These are phyloP conservation scores for Nyctalus aviator DNA, from an alignment of 2,797 vertebrate species.

Conservation along the genomic window DNA sequence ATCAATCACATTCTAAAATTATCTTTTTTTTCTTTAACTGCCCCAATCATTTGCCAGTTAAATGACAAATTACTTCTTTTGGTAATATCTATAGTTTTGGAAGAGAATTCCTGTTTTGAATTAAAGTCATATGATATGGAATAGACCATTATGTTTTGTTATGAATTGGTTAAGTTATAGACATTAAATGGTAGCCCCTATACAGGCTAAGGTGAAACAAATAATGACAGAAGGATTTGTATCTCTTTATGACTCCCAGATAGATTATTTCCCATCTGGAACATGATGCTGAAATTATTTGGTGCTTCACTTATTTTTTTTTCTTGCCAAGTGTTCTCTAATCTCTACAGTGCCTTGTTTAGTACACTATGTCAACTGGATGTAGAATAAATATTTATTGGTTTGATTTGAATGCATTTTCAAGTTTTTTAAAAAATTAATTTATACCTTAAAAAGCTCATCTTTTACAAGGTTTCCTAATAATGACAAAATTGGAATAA, in stretches of 20 bases:
- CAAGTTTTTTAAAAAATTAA: too few species aligned
- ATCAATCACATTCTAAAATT: constrained; percentile 20
- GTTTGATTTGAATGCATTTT: background rate
- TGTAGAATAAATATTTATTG: constrained; percentile 9
- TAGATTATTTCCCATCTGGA: background rate
- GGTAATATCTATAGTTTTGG: constrained; percentile 7
- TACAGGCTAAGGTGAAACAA: background rate
- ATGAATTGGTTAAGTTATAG: background rate
- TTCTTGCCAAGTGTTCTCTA: background rate
- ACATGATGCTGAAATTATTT: constrained; percentile 32
- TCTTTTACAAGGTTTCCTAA: too few species aligned
- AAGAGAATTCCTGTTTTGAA: background rate
- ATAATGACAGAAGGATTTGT: constrained; percentile 9
- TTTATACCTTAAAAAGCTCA: too few species aligned
- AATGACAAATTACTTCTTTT: background rate
- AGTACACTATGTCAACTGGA: background rate
- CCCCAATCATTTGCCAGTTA: background rate
- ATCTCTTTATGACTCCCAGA: background rate
- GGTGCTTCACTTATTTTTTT: background rate
- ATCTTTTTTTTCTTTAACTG: background rate
- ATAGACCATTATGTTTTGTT: background rate
- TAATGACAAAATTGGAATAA: background rate
- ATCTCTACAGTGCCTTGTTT: background rate
- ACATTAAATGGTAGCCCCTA: background rate
- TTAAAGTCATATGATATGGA: background rate